phyloP scores from a whole-genome alignment of 2,888 invertebrate genomes.

The Eilema sororculum region DNA sequence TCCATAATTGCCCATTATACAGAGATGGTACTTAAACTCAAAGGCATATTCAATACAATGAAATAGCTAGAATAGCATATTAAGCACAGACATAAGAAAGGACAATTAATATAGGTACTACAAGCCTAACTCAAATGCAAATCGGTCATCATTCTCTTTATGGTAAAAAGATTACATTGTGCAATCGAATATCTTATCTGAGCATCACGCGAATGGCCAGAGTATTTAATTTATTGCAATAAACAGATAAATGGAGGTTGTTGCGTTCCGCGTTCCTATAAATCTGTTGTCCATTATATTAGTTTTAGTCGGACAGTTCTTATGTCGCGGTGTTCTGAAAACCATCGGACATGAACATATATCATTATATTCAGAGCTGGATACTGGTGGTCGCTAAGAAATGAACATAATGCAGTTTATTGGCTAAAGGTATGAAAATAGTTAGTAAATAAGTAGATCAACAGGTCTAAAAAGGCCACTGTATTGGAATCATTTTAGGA shows the following conservation, averaged over 20 bases:
- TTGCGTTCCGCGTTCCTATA: constrained; percentile 81
- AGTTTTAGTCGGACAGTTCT: constrained; percentile 29
- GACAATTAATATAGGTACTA: constrained; percentile 75
- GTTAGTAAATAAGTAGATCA: no score
- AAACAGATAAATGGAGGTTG: constrained; percentile 81
- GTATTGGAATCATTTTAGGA: no score
- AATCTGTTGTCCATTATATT: constrained; percentile 31
- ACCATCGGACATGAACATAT: neutral
- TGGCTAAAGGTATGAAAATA: no score
- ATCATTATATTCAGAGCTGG: neutral
- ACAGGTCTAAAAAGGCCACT: no score
- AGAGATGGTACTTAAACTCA: constrained; percentile 71
- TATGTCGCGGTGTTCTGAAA: constrained; percentile 14
- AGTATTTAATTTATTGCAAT: constrained; percentile 84
- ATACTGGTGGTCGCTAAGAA: neutral
- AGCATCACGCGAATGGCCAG: constrained; percentile 76
- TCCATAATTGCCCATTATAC: constrained; percentile 80
- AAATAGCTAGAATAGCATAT: constrained; percentile 80
- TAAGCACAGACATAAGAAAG: constrained; percentile 61
- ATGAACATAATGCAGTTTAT: neutral
- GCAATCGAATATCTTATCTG: constrained; percentile 78
- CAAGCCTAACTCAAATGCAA: constrained; percentile 82
- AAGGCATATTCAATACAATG: constrained; percentile 79
- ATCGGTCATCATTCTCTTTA: constrained; percentile 80
- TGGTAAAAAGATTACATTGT: constrained; percentile 87